phyloP scores from a whole-genome alignment of 2,888 invertebrate genomes.

The Mellilla xanthometata region DNA sequence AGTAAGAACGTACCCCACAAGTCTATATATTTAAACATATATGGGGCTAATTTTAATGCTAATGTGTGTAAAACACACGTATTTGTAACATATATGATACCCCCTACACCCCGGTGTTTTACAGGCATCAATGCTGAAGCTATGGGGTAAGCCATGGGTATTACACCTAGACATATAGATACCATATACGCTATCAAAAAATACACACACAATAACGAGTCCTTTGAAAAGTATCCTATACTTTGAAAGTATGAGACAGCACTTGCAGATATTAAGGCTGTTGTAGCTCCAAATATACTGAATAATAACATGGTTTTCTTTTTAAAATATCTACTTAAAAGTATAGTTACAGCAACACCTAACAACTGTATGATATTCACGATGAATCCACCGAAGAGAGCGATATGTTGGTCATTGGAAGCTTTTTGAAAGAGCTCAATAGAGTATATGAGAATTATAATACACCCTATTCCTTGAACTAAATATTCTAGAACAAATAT shows the following conservation, averaged over 20 bases:
- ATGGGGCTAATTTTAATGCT: slow-evolving; percentile 26
- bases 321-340: slow-evolving; percentile 10
- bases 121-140: slow-evolving; percentile 28
- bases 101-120: slow-evolving; percentile 29
- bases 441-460: slow-evolving; percentile 19
- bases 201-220: slow-evolving; percentile 14
- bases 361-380: slow-evolving; percentile 14
- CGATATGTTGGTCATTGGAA: slow-evolving; percentile 7
- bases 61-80: slow-evolving; percentile 21
- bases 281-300: slow-evolving; percentile 8
- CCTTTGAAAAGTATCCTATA: slow-evolving; percentile 10
- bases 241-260: slow-evolving; percentile 17
- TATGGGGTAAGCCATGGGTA: slow-evolving; percentile 11
- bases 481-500: slow-evolving; percentile 16
- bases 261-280: slow-evolving; percentile 7
- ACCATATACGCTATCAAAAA: slow-evolving; percentile 16
- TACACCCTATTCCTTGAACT: slow-evolving; percentile 17
- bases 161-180: slow-evolving; percentile 14
- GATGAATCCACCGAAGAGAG: slow-evolving; percentile 16
- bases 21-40: slow-evolving; percentile 22
- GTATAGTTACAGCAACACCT: slow-evolving; percentile 9
- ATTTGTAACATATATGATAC: slow-evolving; percentile 20
- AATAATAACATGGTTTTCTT: slow-evolving; percentile 14
- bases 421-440: slow-evolving; percentile 19
- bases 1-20: slow-evolving; percentile 25